phyloP scores from a whole-genome alignment of 92 coral and sea anemone species.

The Nematostella vectensis region DNA sequence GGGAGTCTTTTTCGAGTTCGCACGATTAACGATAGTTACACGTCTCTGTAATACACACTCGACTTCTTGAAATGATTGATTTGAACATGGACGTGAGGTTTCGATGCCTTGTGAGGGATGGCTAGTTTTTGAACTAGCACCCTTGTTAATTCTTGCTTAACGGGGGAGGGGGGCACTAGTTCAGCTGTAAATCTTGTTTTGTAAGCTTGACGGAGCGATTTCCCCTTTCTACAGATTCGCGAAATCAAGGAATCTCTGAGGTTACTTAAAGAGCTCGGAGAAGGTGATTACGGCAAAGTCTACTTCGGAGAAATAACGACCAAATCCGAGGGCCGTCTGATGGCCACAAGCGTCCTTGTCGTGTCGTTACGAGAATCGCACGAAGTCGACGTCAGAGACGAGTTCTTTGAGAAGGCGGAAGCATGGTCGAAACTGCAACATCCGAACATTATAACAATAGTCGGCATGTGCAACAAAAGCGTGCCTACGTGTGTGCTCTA shows the following conservation, averaged over 20 bases:
- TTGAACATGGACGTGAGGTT: too few species aligned
- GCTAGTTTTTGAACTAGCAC: too few species aligned
- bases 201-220: too few species aligned
- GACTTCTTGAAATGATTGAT: too few species aligned
- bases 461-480: constrained; percentile 57
- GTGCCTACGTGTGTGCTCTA: constrained; percentile 63
- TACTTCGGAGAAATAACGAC: constrained; percentile 73
- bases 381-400: constrained; percentile 41
- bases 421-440: constrained; percentile 87
- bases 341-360: constrained; percentile 44
- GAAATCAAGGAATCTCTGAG: constrained; percentile 71
- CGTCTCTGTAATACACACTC: too few species aligned
- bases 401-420: constrained; percentile 72
- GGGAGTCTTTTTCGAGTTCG: background rate
- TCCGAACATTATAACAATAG: constrained; percentile 59
- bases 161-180: too few species aligned
- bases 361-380: constrained; percentile 38
- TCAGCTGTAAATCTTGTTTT: too few species aligned
- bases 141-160: too few species aligned
- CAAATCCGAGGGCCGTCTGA: constrained; percentile 28
- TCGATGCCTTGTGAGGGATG: too few species aligned
- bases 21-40: too few species aligned
- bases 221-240: constrained; percentile 40
- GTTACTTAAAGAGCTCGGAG: constrained; percentile 61
- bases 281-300: constrained; percentile 86